Conservation (phyloP, 1,140 invertebrate genomes). For the Drosophila mayri region DNA sequence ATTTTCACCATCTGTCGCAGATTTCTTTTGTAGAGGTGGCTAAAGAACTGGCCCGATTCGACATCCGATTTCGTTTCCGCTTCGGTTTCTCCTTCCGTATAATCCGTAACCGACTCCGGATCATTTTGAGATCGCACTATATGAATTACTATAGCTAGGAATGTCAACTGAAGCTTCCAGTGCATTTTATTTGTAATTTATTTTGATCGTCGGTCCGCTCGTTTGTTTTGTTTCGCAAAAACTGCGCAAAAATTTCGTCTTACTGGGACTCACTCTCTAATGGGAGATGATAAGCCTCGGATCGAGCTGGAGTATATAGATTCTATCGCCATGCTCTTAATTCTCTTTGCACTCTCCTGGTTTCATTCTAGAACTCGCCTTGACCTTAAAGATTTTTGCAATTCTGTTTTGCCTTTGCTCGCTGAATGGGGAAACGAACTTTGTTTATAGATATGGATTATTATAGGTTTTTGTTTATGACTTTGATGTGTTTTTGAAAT, state of each 20-base stretch:
- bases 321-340: conserved; percentile 24
- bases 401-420: conserved; percentile 23
- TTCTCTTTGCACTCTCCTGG: conserved; percentile 24
- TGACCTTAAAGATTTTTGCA: conserved; percentile 63
- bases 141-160: conserved; percentile 23
- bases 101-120: not conserved
- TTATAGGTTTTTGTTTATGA: conserved; percentile 10
- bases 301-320: conserved; percentile 36
- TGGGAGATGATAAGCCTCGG: conserved; percentile 57
- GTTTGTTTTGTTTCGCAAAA: conserved; percentile 54
- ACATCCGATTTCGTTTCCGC: conserved; percentile 12
- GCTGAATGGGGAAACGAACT: conserved; percentile 1
- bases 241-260: conserved; percentile 51
- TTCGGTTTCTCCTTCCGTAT: not conserved
- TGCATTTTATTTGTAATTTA: conserved; percentile 34
- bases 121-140: conserved; percentile 17
- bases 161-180: conserved; percentile 35
- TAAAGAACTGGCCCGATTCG: conserved; percentile 54
- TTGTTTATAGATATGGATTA: conserved; percentile 10
- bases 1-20: conserved; percentile 56
- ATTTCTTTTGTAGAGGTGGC: conserved; percentile 57
- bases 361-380: conserved; percentile 33
- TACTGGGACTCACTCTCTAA: conserved; percentile 25
- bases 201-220: conserved; percentile 46
- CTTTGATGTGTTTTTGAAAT: conserved; percentile 14